Evolutionary conservation across 2,888 invertebrate species (phyloP), one percentile per base, ranked within the genome.

Genomic region (Psylliodes chrysocephalus): DNA sequence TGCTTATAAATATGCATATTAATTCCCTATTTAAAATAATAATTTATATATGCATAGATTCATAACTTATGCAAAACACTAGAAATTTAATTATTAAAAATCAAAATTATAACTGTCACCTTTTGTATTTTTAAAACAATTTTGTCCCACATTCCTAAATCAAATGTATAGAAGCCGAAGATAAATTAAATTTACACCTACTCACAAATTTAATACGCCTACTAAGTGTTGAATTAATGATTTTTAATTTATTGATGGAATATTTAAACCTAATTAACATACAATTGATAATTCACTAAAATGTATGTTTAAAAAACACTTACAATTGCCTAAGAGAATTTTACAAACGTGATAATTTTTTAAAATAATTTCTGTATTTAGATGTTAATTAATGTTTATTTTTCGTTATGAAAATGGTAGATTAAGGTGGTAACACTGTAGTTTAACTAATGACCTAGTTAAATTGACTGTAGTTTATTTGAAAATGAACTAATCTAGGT

Each of bases 231-330:
- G 60, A 60, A 56, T 55, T 59, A 56, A 60, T 60, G 35, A 63
- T 51, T 66, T 68, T 70, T 61, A 68, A 68, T 70, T 68, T 65
- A 67, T 65, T 63, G 55, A 42, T 60, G 60, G 55, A 66, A 68
- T 64, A 64, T 61, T 61, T 64, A 51, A 60, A 60, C 49, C 33
- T 63, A 54, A 61, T 70, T 70, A 70, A 60, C 70, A 70, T 64
- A 64, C 57, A 66, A 63, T 66, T 56, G 68, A 51, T 70, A 70
- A 70, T 70, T 66, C 33, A 35, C 53, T 59, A 47, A 52, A 54
- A 60, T 62, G 51, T 51, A 14, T 67, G 62, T 64, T 64, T 51
- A 54, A 54, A 54, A 63, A 63, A 54, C 30, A 52, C 44, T 63
- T 66, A 49, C 35, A 42, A 54, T 57, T 57, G 47, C 57, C 14